Percentiles rank a stretch among this genome's conserved stretches.
These are phyloP conservation scores for Nycticryphes semicollaris DNA, from an alignment of 2,113 vertebrate species.

Conservation along the genomic window DNA sequence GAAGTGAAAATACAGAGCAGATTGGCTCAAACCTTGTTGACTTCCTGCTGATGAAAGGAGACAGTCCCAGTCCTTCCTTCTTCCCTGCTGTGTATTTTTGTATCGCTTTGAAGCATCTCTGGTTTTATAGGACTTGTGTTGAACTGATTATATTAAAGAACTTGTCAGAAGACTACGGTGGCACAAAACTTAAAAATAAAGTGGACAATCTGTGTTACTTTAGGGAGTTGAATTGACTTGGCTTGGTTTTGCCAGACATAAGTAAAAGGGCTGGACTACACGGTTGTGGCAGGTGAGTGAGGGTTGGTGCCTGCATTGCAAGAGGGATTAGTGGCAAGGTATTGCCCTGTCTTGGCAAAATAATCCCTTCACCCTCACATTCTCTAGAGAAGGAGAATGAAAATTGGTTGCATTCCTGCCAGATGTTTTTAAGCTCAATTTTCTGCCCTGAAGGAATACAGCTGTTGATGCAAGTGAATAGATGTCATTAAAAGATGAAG, in stretches of 20 bases:
- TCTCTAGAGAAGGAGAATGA: background rate
- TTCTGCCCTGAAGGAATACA: slow-evolving; percentile 49
- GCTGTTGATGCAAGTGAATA: slow-evolving; percentile 36
- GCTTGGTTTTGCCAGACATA: background rate
- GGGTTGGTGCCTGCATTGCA: background rate
- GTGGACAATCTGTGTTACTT: background rate
- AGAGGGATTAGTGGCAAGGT: background rate
- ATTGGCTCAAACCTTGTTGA: background rate
- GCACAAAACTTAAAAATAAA: background rate
- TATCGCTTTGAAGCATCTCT: background rate
- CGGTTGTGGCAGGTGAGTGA: background rate
- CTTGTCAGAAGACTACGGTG: background rate
- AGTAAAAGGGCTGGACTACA: background rate
- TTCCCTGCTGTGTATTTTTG: background rate
- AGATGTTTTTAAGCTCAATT: slow-evolving; percentile 36
- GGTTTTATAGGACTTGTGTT: background rate
- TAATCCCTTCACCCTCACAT: background rate
- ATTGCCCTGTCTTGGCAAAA: background rate
- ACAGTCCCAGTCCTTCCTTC: background rate
- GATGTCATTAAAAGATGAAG: background rate
- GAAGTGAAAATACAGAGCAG: slow-evolving; percentile 9
- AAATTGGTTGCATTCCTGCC: background rate
- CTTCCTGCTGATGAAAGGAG: background rate
- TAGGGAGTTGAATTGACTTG: background rate
- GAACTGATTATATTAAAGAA: background rate